A percentile compares a stretch with the other conserved stretches of the same genome.
Conservation (phyloP, 2,113 vertebrate genomes). For the Rhinolophus ferrumequinum region DNA sequence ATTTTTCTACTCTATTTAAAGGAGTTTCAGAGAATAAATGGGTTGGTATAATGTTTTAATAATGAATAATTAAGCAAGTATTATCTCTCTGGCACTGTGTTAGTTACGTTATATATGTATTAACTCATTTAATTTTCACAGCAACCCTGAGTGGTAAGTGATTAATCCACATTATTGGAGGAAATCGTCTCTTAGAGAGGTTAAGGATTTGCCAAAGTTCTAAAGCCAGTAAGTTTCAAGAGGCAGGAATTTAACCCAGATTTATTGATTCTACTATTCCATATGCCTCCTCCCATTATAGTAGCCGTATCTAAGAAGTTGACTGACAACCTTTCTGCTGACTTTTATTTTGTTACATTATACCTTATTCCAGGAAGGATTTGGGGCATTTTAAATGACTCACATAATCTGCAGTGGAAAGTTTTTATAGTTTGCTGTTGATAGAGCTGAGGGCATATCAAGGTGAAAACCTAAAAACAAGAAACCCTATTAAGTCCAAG, state of each 20-base stretch:
- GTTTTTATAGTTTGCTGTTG: slow-evolving; percentile 41
- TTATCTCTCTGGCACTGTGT: slow-evolving; percentile 13
- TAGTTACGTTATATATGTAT: neutral
- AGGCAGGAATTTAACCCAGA: slow-evolving; percentile 18
- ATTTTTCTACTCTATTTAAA: slow-evolving; percentile 18
- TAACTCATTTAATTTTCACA: slow-evolving; percentile 24
- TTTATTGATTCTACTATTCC: neutral
- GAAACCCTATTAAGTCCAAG: neutral
- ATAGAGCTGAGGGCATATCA: neutral
- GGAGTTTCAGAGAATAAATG: neutral
- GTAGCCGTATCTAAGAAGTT: neutral
- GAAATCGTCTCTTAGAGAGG: slow-evolving; percentile 1
- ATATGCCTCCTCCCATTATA: neutral
- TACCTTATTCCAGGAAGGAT: slow-evolving; percentile 37
- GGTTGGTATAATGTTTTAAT: slow-evolving; percentile 20
- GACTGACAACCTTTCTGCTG: neutral
- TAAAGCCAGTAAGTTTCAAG: slow-evolving; percentile 30
- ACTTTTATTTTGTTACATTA: slow-evolving; percentile 33
- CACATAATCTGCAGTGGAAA: neutral
- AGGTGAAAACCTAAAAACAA: slow-evolving; percentile 24
- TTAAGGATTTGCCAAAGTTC: slow-evolving; percentile 15
- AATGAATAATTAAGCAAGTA: neutral
- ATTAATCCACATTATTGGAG: slow-evolving; percentile 48
- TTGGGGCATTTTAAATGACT: slow-evolving; percentile 13
- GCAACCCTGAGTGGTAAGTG: neutral